Evolutionary conservation across 2,888 invertebrate genomes (phyloP).

Genomic region (Sarcophaga rosellei): DNA sequence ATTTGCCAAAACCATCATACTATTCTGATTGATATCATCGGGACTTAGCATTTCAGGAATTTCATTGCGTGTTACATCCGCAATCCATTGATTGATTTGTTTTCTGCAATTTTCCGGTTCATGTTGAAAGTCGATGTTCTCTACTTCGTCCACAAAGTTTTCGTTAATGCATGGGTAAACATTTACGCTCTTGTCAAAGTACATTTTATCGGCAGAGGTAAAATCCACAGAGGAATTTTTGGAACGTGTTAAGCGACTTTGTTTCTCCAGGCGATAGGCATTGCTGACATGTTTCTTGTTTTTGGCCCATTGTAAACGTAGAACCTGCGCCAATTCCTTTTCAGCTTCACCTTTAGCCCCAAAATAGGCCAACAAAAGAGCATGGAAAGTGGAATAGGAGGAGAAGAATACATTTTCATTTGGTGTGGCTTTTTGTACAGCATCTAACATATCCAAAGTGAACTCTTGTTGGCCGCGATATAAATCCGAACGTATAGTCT

Average conservation of each 20-base stretch:
- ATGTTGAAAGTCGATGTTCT: slow-evolving; percentile 85
- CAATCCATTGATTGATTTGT: slow-evolving; percentile 90
- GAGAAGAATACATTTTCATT: slow-evolving; percentile 92
- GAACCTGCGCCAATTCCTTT: slow-evolving; percentile 74
- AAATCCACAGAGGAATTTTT: slow-evolving; percentile 86
- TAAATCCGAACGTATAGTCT: slow-evolving; percentile 77
- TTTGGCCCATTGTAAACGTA: slow-evolving; percentile 78
- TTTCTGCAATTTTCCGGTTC: slow-evolving; percentile 84
- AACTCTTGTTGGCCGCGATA: slow-evolving; percentile 86
- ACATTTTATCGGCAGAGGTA: slow-evolving; percentile 89
- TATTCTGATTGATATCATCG: slow-evolving; percentile 84
- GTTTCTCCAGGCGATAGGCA: slow-evolving; percentile 88
- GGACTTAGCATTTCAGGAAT: slow-evolving; percentile 87
- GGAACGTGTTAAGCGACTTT: slow-evolving; percentile 82
- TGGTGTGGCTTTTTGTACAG: slow-evolving; percentile 85
- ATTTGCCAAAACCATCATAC: slow-evolving; percentile 90
- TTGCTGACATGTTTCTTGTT: slow-evolving; percentile 88
- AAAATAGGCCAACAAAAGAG: slow-evolving; percentile 90
- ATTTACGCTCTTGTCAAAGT: slow-evolving; percentile 82
- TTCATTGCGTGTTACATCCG: slow-evolving; percentile 87
- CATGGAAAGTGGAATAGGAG: slow-evolving; percentile 92
- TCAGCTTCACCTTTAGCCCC: slow-evolving; percentile 89
- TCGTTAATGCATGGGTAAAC: slow-evolving; percentile 85
- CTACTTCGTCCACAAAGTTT: slow-evolving; percentile 86
- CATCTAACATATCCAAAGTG: slow-evolving; percentile 86